Conservation (phyloP, 2,113 vertebrate genomes). For the Pipa parva region DNA sequence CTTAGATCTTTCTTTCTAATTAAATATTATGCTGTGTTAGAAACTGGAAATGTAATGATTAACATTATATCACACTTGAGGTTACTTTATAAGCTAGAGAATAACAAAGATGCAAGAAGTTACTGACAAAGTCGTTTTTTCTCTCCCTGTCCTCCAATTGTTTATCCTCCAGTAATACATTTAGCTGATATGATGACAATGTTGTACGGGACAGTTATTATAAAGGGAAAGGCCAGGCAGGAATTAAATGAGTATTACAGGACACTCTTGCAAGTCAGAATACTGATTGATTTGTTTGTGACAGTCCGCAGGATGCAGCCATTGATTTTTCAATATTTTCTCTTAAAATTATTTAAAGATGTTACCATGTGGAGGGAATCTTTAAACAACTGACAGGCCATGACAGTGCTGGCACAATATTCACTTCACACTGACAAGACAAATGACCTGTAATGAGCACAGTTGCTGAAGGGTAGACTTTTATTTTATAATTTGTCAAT, state of each 20-base stretch:
- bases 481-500: conserved; percentile 97
- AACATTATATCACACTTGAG: no score
- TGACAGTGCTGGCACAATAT: conserved; percentile 83
- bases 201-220: conserved; percentile 92
- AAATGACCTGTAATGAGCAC: conserved; percentile 91
- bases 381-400: conserved; percentile 79
- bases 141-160: conserved; percentile 49
- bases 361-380: conserved; percentile 81
- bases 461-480: conserved; percentile 90
- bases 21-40: no score
- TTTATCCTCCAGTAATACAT: neutral
- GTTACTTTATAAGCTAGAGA: no score
- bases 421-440: conserved; percentile 85
- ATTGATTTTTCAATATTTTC: conserved; percentile 99
- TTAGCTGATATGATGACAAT: conserved; percentile 78
- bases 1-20: no score
- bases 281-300: conserved; percentile 97
- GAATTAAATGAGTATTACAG: conserved; percentile 77
- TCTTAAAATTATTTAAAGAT: conserved; percentile 97
- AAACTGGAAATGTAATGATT: no score
- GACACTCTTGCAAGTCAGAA: conserved; percentile 71
- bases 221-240: conserved; percentile 88
- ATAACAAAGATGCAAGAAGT: conserved; percentile 16
- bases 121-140: conserved; percentile 73
- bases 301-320: conserved; percentile 95